Percentiles rank a stretch among this genome's conserved stretches.
Conservation (phyloP, 2,888 invertebrate species). For the Athetis lepigone region DNA sequence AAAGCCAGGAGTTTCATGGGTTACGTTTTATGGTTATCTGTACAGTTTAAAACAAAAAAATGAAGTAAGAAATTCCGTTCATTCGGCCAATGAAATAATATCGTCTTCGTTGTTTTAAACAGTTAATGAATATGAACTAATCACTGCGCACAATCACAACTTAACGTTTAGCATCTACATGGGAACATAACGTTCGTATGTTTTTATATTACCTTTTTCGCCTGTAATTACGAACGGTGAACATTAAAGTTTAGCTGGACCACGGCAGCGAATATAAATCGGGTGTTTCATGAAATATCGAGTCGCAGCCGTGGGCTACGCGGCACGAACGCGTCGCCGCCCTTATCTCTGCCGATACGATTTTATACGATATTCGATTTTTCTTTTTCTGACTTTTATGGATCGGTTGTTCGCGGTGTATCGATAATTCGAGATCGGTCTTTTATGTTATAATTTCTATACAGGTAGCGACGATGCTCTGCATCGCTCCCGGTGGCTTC, state of each 20-base stretch:
- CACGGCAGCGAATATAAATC: conserved; percentile 87
- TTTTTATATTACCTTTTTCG: conserved; percentile 77
- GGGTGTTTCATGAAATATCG: conserved; percentile 89
- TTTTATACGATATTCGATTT: conserved; percentile 88
- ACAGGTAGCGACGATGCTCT: conserved; percentile 67
- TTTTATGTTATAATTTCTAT: conserved; percentile 80
- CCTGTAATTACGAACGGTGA: conserved; percentile 85
- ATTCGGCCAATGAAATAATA: conserved; percentile 12
- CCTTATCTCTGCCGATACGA: conserved; percentile 87
- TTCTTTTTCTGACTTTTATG: conserved; percentile 88
- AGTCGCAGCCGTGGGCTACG: conserved; percentile 87
- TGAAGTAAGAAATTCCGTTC: background rate
- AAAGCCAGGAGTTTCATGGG: conserved; percentile 24
- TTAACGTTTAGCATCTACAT: conserved; percentile 51
- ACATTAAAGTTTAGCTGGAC: conserved; percentile 85
- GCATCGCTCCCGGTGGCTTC: conserved; percentile 62
- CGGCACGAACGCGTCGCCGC: conserved; percentile 81
- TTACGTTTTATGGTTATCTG: conserved; percentile 20
- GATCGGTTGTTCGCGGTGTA: conserved; percentile 87
- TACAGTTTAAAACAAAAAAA: conserved; percentile 18
- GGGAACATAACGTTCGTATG: conserved; percentile 57
- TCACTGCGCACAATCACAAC: conserved; percentile 39
- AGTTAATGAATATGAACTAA: conserved; percentile 40
- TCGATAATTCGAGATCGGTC: conserved; percentile 86
- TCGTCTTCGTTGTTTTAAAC: background rate